These are phyloP conservation scores for Sebastes kiyomatsui DNA, from an alignment of 2,797 vertebrate species.

Conservation along the genomic window DNA sequence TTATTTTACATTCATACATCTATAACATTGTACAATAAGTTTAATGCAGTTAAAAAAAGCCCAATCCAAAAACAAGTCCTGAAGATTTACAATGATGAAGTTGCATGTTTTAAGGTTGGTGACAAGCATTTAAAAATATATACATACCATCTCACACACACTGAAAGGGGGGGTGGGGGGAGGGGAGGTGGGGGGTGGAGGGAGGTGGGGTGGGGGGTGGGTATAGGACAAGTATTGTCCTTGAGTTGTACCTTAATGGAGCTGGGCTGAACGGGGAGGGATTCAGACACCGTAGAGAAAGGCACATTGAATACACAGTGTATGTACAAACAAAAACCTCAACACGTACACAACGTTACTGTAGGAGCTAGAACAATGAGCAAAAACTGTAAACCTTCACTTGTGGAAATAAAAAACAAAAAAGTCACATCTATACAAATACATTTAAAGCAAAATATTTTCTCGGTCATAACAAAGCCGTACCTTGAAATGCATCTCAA, in stretches of 20 bases:
- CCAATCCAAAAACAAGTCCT: constrained; percentile 92
- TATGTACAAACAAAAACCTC: constrained; percentile 80
- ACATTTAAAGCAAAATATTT: constrained; percentile 94
- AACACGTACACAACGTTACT: constrained; percentile 91
- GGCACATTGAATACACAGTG: constrained; percentile 89
- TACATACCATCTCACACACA: constrained; percentile 59
- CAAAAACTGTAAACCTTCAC: constrained; percentile 99
- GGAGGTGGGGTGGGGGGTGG: too few relatives aligned
- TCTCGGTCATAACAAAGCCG: constrained; percentile 96
- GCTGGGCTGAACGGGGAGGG: constrained; percentile 72
- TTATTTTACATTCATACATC: constrained; percentile 99
- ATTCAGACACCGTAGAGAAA: constrained; percentile 83
- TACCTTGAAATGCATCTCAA: constrained; percentile 94
- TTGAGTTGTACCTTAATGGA: constrained; percentile 82
- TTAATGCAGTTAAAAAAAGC: constrained; percentile 87
- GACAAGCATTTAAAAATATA: constrained; percentile 85
- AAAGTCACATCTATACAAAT: constrained; percentile 89
- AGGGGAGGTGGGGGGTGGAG: too few relatives aligned
- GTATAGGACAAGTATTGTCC: constrained; percentile 69
- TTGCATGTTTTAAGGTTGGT: constrained; percentile 76
- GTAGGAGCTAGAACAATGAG: constrained; percentile 92
- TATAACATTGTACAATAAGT: constrained; percentile 92
- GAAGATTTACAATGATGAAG: constrained; percentile 88
- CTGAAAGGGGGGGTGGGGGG: not conserved
- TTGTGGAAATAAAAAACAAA: constrained; percentile 82